These are phyloP conservation scores for Charaxes varanes DNA, from an alignment of 1,140 invertebrate species.

Conservation along the genomic window DNA sequence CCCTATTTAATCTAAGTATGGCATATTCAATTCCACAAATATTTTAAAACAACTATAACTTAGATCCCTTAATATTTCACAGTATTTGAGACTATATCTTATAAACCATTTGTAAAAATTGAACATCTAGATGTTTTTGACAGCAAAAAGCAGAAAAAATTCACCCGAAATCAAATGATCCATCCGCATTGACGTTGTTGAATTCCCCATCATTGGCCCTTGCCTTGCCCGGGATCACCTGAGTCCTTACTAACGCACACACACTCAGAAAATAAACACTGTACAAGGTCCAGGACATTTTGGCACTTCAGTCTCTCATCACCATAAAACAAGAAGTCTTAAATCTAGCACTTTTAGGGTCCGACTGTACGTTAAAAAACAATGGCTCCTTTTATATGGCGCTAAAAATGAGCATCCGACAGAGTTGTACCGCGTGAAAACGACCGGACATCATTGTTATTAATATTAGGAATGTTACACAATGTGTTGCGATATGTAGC, in stretches of 20 bases:
- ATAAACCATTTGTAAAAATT: too few relatives aligned
- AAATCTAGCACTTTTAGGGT: slow-evolving; percentile 22
- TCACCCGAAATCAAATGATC: slow-evolving; percentile 79
- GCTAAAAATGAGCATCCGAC: slow-evolving; percentile 51
- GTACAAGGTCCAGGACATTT: slow-evolving; percentile 47
- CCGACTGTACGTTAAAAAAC: slow-evolving; percentile 61
- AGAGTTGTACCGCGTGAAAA: slow-evolving; percentile 56
- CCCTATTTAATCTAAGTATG: too few relatives aligned
- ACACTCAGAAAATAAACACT: slow-evolving; percentile 47
- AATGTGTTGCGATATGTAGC: slow-evolving; percentile 16
- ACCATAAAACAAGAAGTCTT: slow-evolving; percentile 28
- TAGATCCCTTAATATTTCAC: too few relatives aligned
- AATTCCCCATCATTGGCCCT: slow-evolving; percentile 69
- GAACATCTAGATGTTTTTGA: too few relatives aligned
- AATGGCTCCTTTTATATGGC: slow-evolving; percentile 57
- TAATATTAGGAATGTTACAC: slow-evolving; percentile 30
- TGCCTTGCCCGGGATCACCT: slow-evolving; percentile 62
- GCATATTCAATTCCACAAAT: too few relatives aligned
- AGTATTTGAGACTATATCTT: too few relatives aligned
- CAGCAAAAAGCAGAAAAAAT: too few relatives aligned
- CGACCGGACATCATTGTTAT: slow-evolving; percentile 69
- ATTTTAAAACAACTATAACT: too few relatives aligned
- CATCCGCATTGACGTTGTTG: slow-evolving; percentile 77
- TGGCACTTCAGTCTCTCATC: slow-evolving; percentile 32
- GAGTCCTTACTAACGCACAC: slow-evolving; percentile 49